Conservation (phyloP, 2,797 vertebrate species). For the Microctenopoma lineatum region DNA sequence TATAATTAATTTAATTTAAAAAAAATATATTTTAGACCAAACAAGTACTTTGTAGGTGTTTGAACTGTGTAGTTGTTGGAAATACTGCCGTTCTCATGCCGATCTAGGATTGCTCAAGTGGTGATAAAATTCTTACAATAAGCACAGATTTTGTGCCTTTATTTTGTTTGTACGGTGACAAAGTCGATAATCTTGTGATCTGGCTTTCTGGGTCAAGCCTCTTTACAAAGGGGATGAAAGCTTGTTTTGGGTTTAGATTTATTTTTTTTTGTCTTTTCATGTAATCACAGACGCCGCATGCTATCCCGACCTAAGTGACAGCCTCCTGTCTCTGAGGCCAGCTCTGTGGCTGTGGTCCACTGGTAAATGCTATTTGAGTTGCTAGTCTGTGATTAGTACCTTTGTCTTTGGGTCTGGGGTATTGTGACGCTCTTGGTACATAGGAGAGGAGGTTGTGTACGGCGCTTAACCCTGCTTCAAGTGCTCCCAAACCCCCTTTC, state of each 20-base stretch:
- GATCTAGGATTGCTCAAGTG: not conserved
- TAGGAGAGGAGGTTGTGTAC: slow-evolving; percentile 75
- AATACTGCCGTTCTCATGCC: too few relatives aligned
- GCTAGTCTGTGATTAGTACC: slow-evolving; percentile 76
- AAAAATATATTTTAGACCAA: not conserved
- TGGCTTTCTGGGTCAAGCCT: slow-evolving; percentile 61
- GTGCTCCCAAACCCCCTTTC: slow-evolving; percentile 76
- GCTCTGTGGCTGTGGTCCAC: slow-evolving; percentile 65
- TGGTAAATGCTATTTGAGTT: slow-evolving; percentile 72
- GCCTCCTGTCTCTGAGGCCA: slow-evolving; percentile 57
- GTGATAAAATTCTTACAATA: not conserved
- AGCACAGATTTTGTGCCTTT: slow-evolving; percentile 1
- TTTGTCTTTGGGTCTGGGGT: slow-evolving; percentile 72
- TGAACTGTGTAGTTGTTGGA: too few relatives aligned
- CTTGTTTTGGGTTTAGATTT: slow-evolving; percentile 42
- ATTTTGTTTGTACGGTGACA: not conserved
- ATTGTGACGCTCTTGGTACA: slow-evolving; percentile 66
- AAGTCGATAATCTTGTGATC: slow-evolving; percentile 20
- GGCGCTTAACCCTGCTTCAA: slow-evolving; percentile 78
- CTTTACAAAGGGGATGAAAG: slow-evolving; percentile 58
- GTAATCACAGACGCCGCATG: slow-evolving; percentile 52
- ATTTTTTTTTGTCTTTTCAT: slow-evolving; percentile 57
- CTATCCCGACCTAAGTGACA: slow-evolving; percentile 49
- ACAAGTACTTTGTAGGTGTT: too few relatives aligned
- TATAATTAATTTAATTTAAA: not conserved